Evolutionary conservation across 2,888 invertebrate genomes (phyloP), one percentile per base, ranked within the genome.

Genomic region (Oscheius sp.): DNA sequence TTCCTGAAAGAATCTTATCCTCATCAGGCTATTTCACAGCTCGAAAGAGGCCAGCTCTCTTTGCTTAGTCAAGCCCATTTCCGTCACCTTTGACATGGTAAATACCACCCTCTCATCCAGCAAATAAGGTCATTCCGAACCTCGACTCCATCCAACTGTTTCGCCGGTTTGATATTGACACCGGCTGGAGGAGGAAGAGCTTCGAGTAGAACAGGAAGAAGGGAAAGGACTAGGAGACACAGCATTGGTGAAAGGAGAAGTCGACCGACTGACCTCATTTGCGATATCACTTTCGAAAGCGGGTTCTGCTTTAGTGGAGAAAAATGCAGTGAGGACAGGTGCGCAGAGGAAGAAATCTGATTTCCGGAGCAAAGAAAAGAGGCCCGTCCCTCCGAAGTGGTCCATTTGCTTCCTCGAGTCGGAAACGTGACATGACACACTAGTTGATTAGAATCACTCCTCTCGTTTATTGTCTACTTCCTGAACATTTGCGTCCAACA

Each of bases 151-250:
- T 59, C 58, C 9, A 70, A 42, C 42, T 70, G 58, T 47, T 70
- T 70, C 11, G 70, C 70, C 1, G 70, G 70, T 58, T 70, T 70
- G 9, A 70, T 21, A 32, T n/a, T 21, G 42, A 70, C 1, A 47
- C 70, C 70, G n/a, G 70, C 58, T 2, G 70, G 70, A 1, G 70
- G 70, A 42, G 58, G 70, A 32, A 70, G 58, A 21, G 66, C 66
- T 11, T 50, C 37, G 21, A 29, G 35, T n/a, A 21, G 13, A 59
- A 59, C 35, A 29, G 35, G 48, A 48, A 47, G n/a, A 50, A 47
- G 60, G 37, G 9, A 53, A 53, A 60, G 37, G 60, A 60, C 35
- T 33, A 60, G 60, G 35, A 35, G 35, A 35, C 33, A n/a, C 60
- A 29, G 4, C 60, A 60, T 60, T 4, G n/a, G 37, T n/a, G n/a